These are phyloP conservation scores for Lithophane semibrunnea DNA, from an alignment of 2,888 invertebrate genomes.

Conservation along the genomic window DNA sequence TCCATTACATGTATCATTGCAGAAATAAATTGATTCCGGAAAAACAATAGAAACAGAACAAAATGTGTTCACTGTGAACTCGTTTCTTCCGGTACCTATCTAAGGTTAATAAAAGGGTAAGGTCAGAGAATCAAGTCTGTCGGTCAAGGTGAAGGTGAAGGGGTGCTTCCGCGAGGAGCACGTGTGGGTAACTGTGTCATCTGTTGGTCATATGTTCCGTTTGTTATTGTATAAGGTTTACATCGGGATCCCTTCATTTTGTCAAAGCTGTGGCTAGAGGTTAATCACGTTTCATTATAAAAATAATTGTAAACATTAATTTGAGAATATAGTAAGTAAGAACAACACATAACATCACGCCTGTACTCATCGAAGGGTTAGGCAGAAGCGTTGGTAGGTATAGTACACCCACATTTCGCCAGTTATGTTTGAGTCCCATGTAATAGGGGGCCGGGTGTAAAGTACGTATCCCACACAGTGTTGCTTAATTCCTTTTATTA, in stretches of 20 bases:
- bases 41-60: neutral
- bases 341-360: too few relatives aligned
- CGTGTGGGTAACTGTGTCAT: neutral
- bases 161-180: neutral
- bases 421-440: too few relatives aligned
- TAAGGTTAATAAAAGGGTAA: conserved; percentile 1
- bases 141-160: conserved; percentile 28
- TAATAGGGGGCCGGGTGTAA: too few relatives aligned
- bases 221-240: neutral
- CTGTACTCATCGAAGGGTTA: too few relatives aligned
- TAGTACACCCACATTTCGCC: too few relatives aligned
- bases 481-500: neutral
- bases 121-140: neutral
- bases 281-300: neutral
- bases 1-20: neutral
- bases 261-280: neutral
- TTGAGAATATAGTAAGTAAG: neutral
- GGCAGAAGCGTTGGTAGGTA: too few relatives aligned
- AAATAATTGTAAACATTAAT: neutral
- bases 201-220: neutral
- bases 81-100: neutral
- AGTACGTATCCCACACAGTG: neutral
- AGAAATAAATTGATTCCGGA: neutral
- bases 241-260: neutral
- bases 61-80: neutral